Conservation (phyloP, 1,140 invertebrate species). For the Solen grandis region DNA sequence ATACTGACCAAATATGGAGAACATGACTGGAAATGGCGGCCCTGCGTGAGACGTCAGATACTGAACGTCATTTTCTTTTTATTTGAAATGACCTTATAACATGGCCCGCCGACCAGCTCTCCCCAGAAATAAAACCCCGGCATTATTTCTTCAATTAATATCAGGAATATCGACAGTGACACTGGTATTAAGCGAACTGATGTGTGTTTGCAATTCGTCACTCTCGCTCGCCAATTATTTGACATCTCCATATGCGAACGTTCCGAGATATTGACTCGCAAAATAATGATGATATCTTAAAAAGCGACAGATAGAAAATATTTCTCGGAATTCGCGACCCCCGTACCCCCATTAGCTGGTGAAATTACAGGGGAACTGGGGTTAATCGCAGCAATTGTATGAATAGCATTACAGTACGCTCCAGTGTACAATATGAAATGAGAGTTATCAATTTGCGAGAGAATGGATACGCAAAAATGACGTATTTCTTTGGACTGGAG, state of each 20-base stretch:
- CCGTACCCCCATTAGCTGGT: slow-evolving; percentile 34
- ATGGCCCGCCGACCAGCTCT: neutral
- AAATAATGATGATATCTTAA: slow-evolving; percentile 56
- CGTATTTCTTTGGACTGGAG: neutral
- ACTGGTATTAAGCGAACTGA: slow-evolving; percentile 45
- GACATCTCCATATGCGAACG: slow-evolving; percentile 50
- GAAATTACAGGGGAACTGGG: slow-evolving; percentile 22
- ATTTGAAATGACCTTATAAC: slow-evolving; percentile 22
- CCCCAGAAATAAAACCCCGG: slow-evolving; percentile 21
- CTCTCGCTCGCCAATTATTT: slow-evolving; percentile 47
- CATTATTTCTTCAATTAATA: slow-evolving; percentile 56
- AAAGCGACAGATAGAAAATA: slow-evolving; percentile 55
- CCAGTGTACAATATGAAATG: neutral
- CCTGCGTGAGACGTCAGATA: no score
- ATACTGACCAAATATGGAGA: no score
- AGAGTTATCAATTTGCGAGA: neutral
- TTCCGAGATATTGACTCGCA: slow-evolving; percentile 54
- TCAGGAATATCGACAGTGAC: slow-evolving; percentile 42
- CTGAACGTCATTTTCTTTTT: no score
- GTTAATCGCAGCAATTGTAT: neutral
- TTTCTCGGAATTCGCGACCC: slow-evolving; percentile 29
- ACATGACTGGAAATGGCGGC: no score
- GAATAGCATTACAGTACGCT: neutral
- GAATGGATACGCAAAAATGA: neutral
- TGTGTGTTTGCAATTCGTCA: slow-evolving; percentile 51